Evolutionary conservation across 2,888 invertebrate species (phyloP).

Genomic region (Oscheius sp.): DNA sequence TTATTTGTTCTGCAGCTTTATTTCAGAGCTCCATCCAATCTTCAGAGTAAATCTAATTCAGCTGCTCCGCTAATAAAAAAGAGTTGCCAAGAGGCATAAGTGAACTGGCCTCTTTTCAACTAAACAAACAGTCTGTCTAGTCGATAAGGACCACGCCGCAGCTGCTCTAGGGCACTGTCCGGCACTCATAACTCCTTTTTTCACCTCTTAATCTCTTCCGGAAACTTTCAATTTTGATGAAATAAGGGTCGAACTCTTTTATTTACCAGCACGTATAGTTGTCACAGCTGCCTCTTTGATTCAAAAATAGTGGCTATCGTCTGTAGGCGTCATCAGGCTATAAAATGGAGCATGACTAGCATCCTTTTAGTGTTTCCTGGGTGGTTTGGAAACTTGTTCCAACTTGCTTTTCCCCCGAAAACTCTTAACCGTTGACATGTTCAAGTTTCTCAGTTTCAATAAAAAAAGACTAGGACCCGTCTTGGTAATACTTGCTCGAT

Average conservation of each 20-base stretch:
- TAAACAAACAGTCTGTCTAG: constrained; percentile 38
- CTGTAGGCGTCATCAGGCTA: too few relatives aligned
- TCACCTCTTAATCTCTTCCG: constrained; percentile 5
- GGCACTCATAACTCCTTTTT: constrained; percentile 30
- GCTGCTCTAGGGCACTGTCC: constrained; percentile 9
- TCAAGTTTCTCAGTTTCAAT: background rate
- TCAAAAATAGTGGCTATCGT: too few relatives aligned
- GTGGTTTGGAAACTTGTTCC: background rate
- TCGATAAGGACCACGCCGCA: constrained; percentile 39
- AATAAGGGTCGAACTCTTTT: background rate
- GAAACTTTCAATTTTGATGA: background rate
- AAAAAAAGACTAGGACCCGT: background rate
- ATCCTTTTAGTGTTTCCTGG: background rate
- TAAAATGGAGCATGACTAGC: too few relatives aligned
- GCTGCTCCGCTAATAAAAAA: background rate
- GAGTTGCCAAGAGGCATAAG: background rate
- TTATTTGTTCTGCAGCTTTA: background rate
- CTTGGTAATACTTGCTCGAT: background rate
- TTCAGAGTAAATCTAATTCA: background rate
- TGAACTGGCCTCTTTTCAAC: constrained; percentile 6
- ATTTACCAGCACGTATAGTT: background rate
- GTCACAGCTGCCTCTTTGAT: background rate
- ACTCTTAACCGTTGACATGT: background rate
- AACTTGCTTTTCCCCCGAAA: background rate
- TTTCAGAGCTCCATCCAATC: background rate